Conservation (phyloP, 2,888 invertebrate species). For the Agonopterix arenella region DNA sequence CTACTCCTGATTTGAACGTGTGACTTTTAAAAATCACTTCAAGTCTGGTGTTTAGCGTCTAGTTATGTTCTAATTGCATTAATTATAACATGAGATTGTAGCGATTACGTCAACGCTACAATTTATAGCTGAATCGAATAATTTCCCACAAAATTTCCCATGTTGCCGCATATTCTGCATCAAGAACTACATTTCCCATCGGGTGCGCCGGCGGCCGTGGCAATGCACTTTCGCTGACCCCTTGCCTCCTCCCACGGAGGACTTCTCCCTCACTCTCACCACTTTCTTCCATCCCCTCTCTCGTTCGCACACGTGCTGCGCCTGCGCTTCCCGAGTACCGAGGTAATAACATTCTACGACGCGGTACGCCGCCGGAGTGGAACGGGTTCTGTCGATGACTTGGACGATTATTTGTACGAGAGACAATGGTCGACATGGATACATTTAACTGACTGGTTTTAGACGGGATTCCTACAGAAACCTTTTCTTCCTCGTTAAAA, state of each 20-base stretch:
- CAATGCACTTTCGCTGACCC: slow-evolving; percentile 77
- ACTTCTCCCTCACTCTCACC: slow-evolving; percentile 51
- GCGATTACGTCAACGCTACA: no score
- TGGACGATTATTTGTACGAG: slow-evolving; percentile 65
- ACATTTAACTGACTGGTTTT: slow-evolving; percentile 38
- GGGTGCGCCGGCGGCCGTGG: slow-evolving; percentile 65
- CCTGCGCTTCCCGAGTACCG: slow-evolving; percentile 65
- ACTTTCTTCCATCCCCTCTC: slow-evolving; percentile 51
- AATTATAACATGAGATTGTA: no score
- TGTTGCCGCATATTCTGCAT: slow-evolving; percentile 47
- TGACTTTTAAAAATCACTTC: no score
- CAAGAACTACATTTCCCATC: slow-evolving; percentile 66
- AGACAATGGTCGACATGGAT: slow-evolving; percentile 59
- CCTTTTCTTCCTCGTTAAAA: no score
- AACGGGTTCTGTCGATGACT: slow-evolving; percentile 74
- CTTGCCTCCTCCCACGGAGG: slow-evolving; percentile 63
- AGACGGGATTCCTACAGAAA: slow-evolving; percentile 15
- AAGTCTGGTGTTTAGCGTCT: no score
- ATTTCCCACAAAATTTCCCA: slow-evolving; percentile 47
- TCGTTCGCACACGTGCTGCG: slow-evolving; percentile 54
- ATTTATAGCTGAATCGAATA: no score
- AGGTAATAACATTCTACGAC: slow-evolving; percentile 74
- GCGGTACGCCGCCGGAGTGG: slow-evolving; percentile 69
- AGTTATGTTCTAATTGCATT: no score
- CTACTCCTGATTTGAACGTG: no score